Conservation (phyloP, 2,113 vertebrate species). For the Passer domesticus region DNA sequence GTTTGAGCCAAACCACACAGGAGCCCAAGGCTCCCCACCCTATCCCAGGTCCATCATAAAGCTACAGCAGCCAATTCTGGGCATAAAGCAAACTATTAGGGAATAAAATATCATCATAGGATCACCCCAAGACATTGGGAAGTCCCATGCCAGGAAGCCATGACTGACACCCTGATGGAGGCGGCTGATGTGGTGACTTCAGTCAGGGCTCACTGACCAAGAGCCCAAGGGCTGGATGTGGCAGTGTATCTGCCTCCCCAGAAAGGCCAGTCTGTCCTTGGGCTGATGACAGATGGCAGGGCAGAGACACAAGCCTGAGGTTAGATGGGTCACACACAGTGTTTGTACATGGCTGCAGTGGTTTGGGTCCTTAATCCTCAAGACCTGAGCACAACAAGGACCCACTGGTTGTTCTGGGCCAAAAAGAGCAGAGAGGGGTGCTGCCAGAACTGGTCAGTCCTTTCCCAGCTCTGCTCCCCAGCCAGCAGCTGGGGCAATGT, state of each 20-base stretch:
- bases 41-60: background rate
- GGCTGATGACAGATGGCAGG: background rate
- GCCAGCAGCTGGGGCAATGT: background rate
- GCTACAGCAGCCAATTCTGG: background rate
- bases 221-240: background rate
- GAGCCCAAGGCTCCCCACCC: background rate
- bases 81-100: rapidly evolving
- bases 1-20: background rate
- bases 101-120: background rate
- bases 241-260: background rate
- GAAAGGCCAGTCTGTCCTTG: background rate
- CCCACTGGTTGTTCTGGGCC: background rate
- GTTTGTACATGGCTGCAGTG: background rate
- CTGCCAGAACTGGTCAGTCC: background rate
- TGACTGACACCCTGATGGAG: background rate
- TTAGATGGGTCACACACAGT: background rate
- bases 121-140: background rate
- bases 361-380: background rate
- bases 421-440: background rate
- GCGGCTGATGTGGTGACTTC: background rate
- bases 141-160: background rate
- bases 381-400: background rate
- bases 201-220: background rate
- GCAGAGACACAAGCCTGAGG: background rate
- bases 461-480: background rate